Conservation (phyloP, 2,113 vertebrate genomes). For the Glareola pratincola region DNA sequence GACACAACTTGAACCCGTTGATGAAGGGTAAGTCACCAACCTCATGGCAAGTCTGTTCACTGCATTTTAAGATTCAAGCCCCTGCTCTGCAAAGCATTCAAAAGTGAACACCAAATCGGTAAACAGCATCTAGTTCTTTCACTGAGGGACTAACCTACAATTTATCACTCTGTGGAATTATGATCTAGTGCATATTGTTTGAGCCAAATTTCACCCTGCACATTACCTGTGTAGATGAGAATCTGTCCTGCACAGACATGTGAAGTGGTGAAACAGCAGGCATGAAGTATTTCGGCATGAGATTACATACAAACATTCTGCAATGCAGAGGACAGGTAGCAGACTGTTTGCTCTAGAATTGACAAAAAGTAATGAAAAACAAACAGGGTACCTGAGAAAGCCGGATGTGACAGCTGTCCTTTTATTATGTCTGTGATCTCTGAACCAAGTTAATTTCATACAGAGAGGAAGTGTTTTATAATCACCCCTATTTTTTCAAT, state of each 20-base stretch:
- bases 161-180: background rate
- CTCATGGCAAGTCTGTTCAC: background rate
- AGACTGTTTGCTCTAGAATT: background rate
- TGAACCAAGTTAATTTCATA: background rate
- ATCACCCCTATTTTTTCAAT: background rate
- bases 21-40: background rate
- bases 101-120: background rate
- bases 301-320: background rate
- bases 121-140: background rate
- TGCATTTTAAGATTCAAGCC: background rate
- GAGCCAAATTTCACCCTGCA: background rate
- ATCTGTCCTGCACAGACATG: background rate
- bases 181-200: background rate
- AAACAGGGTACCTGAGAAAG: background rate
- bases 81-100: background rate
- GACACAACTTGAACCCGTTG: no score
- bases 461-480: background rate
- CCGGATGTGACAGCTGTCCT: background rate
- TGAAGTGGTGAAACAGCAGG: background rate
- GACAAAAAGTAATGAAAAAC: background rate
- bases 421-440: background rate
- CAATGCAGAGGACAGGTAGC: background rate
- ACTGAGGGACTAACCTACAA: background rate
- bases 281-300: background rate
- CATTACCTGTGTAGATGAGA: background rate